Percentiles rank a stretch among this genome's conserved stretches.
These are phyloP conservation scores for Alethe diademata DNA, from an alignment of 2,113 vertebrate genomes.

Conservation along the genomic window DNA sequence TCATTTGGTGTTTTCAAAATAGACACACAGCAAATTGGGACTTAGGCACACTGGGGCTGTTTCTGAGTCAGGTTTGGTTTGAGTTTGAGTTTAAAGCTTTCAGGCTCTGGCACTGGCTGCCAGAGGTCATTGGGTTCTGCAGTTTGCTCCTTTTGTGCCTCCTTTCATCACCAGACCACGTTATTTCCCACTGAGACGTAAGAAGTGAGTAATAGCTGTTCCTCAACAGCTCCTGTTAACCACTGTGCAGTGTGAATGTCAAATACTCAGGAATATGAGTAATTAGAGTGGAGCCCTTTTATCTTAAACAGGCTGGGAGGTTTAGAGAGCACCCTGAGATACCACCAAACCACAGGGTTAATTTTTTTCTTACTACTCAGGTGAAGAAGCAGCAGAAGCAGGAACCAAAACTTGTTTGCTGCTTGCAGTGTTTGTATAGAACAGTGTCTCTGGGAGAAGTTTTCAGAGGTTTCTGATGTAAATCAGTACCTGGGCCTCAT, in stretches of 20 bases:
- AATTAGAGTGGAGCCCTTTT: background rate
- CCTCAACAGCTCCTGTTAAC: constrained; percentile 10
- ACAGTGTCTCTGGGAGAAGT: background rate
- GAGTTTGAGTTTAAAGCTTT: background rate
- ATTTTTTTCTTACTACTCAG: background rate
- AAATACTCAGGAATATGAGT: constrained; percentile 15
- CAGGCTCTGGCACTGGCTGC: background rate
- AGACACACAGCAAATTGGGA: background rate
- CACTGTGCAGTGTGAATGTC: background rate
- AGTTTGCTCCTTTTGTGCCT: background rate
- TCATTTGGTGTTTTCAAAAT: background rate
- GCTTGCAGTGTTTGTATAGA: background rate
- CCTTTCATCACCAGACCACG: background rate
- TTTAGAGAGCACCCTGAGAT: background rate
- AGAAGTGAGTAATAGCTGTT: background rate
- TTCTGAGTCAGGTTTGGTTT: background rate
- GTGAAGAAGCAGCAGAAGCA: background rate
- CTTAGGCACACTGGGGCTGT: background rate
- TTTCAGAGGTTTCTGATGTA: background rate
- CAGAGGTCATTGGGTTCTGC: background rate
- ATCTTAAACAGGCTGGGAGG: background rate
- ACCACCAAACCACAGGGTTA: background rate
- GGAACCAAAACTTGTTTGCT: background rate
- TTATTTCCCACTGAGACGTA: background rate
- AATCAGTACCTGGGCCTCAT: background rate